phyloP scores from a whole-genome alignment of 1,140 invertebrate genomes.

The Cryptotermes secundus region DNA sequence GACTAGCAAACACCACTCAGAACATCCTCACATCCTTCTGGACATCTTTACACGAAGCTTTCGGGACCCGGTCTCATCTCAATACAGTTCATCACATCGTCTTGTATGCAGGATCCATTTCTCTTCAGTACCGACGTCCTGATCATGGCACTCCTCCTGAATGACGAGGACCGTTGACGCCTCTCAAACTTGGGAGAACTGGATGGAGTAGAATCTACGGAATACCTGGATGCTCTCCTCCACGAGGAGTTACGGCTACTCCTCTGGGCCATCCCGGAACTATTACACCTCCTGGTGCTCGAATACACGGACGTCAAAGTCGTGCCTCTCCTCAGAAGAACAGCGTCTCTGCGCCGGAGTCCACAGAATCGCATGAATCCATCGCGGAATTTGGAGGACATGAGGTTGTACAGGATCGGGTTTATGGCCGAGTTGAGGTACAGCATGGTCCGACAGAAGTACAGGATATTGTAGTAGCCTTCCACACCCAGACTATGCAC shows the following conservation, averaged over 20 bases:
- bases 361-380: conserved; percentile 69
- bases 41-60: not conserved
- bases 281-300: not conserved
- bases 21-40: not conserved
- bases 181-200: not conserved
- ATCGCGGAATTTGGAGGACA: conserved; percentile 88
- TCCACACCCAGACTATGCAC: conserved; percentile 68
- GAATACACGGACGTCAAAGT: not conserved
- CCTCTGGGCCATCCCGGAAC: not conserved
- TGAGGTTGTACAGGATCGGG: conserved; percentile 85
- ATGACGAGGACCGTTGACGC: not conserved
- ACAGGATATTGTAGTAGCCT: conserved; percentile 80
- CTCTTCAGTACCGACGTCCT: not conserved
- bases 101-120: not conserved
- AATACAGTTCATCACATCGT: not conserved
- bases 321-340: not conserved
- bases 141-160: conserved; percentile 29
- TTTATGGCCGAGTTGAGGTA: conserved; percentile 89
- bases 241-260: not conserved
- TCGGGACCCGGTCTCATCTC: not conserved
- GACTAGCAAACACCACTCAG: not conserved
- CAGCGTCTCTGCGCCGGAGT: not conserved
- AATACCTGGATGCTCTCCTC: conserved; percentile 16
- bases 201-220: not conserved
- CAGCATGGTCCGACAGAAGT: conserved; percentile 82